Base-by-base conservation (phyloP, 2,797 vertebrate species). In the Helicolenus hilgendorfi region DNA sequence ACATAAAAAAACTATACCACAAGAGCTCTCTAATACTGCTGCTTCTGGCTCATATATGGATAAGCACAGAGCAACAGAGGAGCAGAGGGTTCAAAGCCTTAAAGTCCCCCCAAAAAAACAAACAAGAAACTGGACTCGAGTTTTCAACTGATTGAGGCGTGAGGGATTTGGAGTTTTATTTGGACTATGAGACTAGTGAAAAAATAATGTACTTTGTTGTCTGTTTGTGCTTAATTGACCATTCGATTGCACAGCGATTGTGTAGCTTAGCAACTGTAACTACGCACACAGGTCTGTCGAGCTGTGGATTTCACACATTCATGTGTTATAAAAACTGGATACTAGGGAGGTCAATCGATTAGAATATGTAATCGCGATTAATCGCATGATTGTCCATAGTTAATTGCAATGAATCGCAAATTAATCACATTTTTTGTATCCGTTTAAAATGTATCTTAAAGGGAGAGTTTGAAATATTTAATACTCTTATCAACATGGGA, bases 31-130 rank as follows among this genome's bases (percentile, higher is more conserved):
- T 77, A 72, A 69, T 81, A 36, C 63, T 49, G 27, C 33, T 87
- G 85, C 68, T 82, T 77, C 24, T 81, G 41, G 55, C 70, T 79
- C 36, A 77, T 73, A 78, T 77, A 15, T 31, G 60, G 58, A 67
- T 60, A 80, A 74, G 24, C 62, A 36, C 36, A 27, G 71, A 29
- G 72, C 59, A 68, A 9, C 26, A 73, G 67, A 49, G 74, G 22
- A 83, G 14, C 58, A 71, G 36, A 64, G 24, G 45, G 55, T 62
- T 77, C 33, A 67, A 53, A 64, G 45, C 15, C 5, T 63, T 36
- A n/a, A 60, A 59, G 4, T 22, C 35, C 7, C 20, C 6, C 9
- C 6, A n/a, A 38, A 22, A 70, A 55, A 55, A 55, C 11, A 7
- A 11, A 33, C 33, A 27, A 41, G 7, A 55, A 55, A 45, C 41